Evolutionary conservation across 2,888 invertebrate genomes (phyloP), one percentile per base, ranked within the genome.

Genomic region (Protonemura montana): DNA sequence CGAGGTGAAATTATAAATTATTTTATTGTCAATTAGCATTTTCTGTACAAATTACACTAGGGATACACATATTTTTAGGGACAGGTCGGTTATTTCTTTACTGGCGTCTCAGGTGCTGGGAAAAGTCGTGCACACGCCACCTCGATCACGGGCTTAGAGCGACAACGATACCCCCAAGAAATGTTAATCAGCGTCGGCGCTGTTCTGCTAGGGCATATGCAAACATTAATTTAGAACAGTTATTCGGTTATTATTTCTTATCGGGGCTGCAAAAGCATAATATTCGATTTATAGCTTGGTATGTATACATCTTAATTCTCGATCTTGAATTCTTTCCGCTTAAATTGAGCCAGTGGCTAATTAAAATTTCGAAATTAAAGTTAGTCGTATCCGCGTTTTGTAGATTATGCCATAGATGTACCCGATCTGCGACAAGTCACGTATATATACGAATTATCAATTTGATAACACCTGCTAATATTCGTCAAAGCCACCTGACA

Each of bases 1-100:
- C 21, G 59, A 59, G 59, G 59, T 21, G 21, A 59, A 21, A 59
- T 59, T 59, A 59, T 21, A 59, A 59, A 59, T 59, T 59, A 59
- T 59, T 59, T 59, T 59, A 59, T 59, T 59, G 59, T 59, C 59
- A 59, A 59, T 59, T 59, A 59, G 59, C 59, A 59, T 59, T 59
- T 59, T 59, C 59, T 59, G n/a, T 59, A 59, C 59, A 59, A 59
- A 59, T 59, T 59, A 13, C 21, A 59, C 21, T 59, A 10, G 3
- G 59, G 21, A 59, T 21, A 59, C 21, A 59, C 35, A 35, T 35
- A 35, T 35, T 6, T 35, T 35, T 35, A 35, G 35, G 35, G 35
- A 35, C 35, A 21, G 16, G 59, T 16, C 59, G 59, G 59, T 59
- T 59, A 59, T 3, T 7, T 59, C 59, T 21, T 21, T 21, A 59